Evolutionary conservation across 2,797 vertebrate genomes (phyloP).

Genomic region (Bucorvus abyssinicus): DNA sequence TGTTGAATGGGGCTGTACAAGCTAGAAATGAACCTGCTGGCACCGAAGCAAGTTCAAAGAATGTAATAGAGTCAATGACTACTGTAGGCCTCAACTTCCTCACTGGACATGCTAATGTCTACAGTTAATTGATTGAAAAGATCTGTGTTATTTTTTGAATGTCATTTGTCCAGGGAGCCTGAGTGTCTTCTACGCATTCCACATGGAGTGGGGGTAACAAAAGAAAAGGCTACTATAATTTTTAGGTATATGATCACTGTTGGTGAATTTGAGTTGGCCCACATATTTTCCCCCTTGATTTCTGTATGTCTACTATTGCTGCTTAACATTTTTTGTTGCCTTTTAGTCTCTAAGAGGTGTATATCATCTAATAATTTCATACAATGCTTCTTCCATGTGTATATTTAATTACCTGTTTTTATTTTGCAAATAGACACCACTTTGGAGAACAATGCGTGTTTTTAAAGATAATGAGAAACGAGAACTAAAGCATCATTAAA

Average conservation of each 20-base stretch:
- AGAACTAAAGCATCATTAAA: neutral
- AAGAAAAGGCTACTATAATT: neutral
- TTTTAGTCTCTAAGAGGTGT: neutral
- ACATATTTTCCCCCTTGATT: neutral
- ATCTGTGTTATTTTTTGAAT: neutral
- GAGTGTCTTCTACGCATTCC: neutral
- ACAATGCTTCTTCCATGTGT: neutral
- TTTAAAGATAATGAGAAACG: neutral
- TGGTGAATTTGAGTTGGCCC: neutral
- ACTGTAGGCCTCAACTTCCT: neutral
- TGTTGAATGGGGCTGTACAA: neutral
- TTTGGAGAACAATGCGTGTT: neutral
- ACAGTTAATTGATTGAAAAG: neutral
- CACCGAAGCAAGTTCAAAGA: neutral
- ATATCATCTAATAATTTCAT: neutral
- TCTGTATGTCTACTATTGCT: neutral
- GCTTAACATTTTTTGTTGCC: neutral
- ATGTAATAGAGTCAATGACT: neutral
- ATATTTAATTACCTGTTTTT: neutral
- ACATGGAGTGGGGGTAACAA: neutral
- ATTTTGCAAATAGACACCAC: neutral
- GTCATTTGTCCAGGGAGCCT: neutral
- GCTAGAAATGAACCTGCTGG: neutral
- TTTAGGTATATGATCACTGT: neutral
- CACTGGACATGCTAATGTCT: accelerated